Base-by-base conservation (phyloP, 1,140 invertebrate genomes). In the Oncopodura yosiiana region DNA sequence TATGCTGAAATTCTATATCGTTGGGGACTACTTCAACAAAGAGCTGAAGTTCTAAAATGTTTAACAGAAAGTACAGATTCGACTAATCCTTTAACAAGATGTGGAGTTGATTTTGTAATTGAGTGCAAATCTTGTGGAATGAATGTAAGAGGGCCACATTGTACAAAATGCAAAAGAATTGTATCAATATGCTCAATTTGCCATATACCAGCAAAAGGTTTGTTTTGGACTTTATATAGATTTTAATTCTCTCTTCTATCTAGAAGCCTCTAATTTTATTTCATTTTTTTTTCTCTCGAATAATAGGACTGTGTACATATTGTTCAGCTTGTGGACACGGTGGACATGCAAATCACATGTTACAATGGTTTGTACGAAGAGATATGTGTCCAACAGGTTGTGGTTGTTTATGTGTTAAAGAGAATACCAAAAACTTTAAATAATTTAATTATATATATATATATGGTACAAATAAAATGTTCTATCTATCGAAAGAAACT, bases 1-100 rank as follows among this genome's bases (percentile, higher is more conserved):
- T 96, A 96, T 69, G 87, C 88, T 1, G 88, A 94, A 65, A 82
- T 93, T 18, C 72, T 96, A 6, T 86, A 92, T 65, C 74, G 86
- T 6, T 86, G 83, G 82, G 79, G 84, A 60, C 71, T 94, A 19
- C 70, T 91, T 5, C 86, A 92, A 65, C 82, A 86, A 24, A 76
- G 87, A 62, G 82, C 86, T 4, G 78, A 85, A 67, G 78, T 94
- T 18, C 73, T 92, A 56, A 94, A 94, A 69, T 83, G 84, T 62
- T 74, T 73, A 24, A 68, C 73, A 21, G 67, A 72, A 2, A 69
- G 75, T 30, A 63, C 74, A 4, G 78, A 81, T 61, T 68, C 70
- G 0, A 77, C 81, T 36, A 79, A 78, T 34, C 30, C n/a, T 34
- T 26, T 52, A 6, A 30, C 53, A 18, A 36, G 48, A 29, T 50